Evolutionary conservation across 64 coral and sea anemone genomes (phyloP).

Genomic region (Cladopsammia gracilis): DNA sequence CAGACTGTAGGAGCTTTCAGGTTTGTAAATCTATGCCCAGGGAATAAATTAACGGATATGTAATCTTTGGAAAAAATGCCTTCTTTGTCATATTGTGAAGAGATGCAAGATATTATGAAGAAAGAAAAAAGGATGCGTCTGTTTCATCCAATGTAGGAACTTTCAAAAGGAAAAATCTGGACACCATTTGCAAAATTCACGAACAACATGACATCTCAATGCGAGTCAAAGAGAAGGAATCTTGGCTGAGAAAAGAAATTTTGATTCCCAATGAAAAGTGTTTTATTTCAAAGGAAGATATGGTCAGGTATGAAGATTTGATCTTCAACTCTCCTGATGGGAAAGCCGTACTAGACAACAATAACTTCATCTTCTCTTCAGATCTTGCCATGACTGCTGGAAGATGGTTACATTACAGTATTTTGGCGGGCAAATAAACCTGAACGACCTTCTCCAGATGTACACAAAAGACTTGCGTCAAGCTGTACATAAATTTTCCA

Average conservation of each 20-base stretch:
- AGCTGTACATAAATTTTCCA: constrained; percentile 4
- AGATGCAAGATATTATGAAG: background rate
- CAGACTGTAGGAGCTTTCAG: background rate
- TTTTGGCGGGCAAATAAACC: background rate
- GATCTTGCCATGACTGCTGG: constrained; percentile 37
- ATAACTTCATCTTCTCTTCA: constrained; percentile 42
- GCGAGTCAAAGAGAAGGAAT: constrained; percentile 12
- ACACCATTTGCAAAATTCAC: constrained; percentile 7
- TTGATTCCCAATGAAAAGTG: constrained; percentile 45
- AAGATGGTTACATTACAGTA: constrained; percentile 39
- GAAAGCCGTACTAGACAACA: constrained; percentile 21
- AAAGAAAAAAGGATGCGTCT: background rate
- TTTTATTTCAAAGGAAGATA: constrained; percentile 6
- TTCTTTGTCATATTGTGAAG: background rate
- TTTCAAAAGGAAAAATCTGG: background rate
- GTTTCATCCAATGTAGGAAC: constrained; percentile 18
- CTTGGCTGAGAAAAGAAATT: constrained; percentile 39
- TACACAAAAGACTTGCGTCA: background rate
- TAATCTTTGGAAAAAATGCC: constrained; percentile 25
- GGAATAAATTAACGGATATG: background rate
- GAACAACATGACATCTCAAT: constrained; percentile 3
- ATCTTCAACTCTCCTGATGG: constrained; percentile 40
- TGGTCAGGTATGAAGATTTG: constrained; percentile 5
- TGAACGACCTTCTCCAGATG: constrained; percentile 58
- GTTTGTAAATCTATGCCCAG: background rate